Base-by-base conservation (phyloP, 2,888 invertebrate species). In the Pterostichus madidus region DNA sequence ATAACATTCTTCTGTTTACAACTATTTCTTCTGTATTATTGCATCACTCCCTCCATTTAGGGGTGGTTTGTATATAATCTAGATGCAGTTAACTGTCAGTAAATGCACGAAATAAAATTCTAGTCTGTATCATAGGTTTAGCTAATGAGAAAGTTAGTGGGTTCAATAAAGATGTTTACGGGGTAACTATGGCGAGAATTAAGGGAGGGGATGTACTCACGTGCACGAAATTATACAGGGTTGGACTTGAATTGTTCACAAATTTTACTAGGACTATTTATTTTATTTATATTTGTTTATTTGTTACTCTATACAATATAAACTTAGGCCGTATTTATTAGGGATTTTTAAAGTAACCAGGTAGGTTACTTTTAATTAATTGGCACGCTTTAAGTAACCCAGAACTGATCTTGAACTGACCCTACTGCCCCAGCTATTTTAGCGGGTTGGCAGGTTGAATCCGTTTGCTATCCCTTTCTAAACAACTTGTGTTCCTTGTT, bases 101-200 rank as follows among this genome's bases (percentile, higher is more conserved):
- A n/a, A 31, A 7, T 31, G 13, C 61, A 32, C n/a, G 32, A 35
- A 24, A 61, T 11, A 13, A 31, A 61, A 61, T 35, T 32, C 11
- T n/a, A 44, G 11, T 24, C 17, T 13, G 0, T 13, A 39, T 44
- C 39, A 44, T 68, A 44, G 5, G 64, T 6, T 32, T 64, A 64
- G 32, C 31, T 31, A 32, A 64, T 35, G 44, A 68, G 44, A 68
- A 13, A 68, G 39, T 68, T 68, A 44, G 39, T 39, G 73, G 61
- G 64, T 64, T 78, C 79, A 75, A 81, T 81, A 81, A 56, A 75
- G 53, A 81, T 81, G 81, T 81, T 81, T 81, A 73, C 80, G 15
- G 46, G 46, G 81, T 81, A 75, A 81, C 81, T 81, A 81, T 81
- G 81, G 59, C 61, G 71, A 81, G 52, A 75, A 75, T 52, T 75